Conservation (phyloP, 2,888 invertebrate species). For the Stictocephala bisonia region DNA sequence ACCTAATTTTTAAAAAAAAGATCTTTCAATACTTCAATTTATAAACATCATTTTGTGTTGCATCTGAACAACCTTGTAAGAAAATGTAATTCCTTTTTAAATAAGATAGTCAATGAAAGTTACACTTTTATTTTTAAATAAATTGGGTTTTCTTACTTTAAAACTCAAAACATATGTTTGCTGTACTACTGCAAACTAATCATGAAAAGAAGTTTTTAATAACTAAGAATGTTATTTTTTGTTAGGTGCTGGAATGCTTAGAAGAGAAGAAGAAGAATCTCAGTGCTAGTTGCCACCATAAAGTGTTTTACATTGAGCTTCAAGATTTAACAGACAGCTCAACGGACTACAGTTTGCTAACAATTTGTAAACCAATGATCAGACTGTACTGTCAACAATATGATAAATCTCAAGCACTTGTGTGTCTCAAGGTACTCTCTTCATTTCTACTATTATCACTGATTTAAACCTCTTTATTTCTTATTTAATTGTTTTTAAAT, state of each 20-base stretch:
- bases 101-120: too few species aligned
- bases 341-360: constrained; percentile 86
- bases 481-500: not conserved
- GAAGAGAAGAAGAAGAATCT: constrained; percentile 70
- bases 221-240: too few species aligned
- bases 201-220: too few species aligned
- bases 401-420: constrained; percentile 76
- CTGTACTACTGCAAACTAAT: too few species aligned
- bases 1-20: too few species aligned
- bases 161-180: too few species aligned
- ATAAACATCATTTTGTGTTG: too few species aligned
- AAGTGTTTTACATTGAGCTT: constrained; percentile 87
- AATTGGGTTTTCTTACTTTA: too few species aligned
- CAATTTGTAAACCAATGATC: constrained; percentile 88
- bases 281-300: constrained; percentile 77
- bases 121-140: too few species aligned
- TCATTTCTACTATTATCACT: not conserved
- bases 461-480: not conserved
- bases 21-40: too few species aligned
- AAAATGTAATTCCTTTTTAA: too few species aligned
- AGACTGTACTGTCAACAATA: constrained; percentile 83
- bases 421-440: constrained; percentile 77
- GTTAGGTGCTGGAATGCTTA: constrained; percentile 84
- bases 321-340: constrained; percentile 89
- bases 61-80: too few species aligned